Base-by-base conservation (phyloP, 1,140 invertebrate genomes). In the Temnothorax nylanderi region DNA sequence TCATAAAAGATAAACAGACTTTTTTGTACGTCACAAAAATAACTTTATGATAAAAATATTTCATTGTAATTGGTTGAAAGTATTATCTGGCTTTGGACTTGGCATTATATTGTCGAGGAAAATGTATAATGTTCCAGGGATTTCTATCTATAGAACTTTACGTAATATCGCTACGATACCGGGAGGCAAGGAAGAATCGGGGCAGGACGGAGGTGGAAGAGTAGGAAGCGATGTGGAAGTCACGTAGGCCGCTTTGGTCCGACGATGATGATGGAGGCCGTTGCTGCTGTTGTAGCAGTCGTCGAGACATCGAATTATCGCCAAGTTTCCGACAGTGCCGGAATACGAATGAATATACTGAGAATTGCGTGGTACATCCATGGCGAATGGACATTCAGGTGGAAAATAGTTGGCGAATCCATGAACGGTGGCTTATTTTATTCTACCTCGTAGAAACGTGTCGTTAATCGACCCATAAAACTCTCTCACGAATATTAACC, bases 251-350 rank as follows among this genome's bases (percentile, higher is more conserved):
- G 85, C 80, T 88, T 90, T 87, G 82, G 85, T 85, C 76, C 84
- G 87, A 89, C 74, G 85, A 90, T 85, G 89, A 91, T 64, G 90
- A 86, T 54, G 78, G 81, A 81, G 76, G 34, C 78, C 41, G 80
- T 75, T 84, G 67, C 64, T 60, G 75, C 76, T 89, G 89, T 76
- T 89, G 77, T 75, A 56, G 88, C 75, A 91, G 89, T 87, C 74
- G 90, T 77, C 87, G 89, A 91, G 87, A 87, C 89, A 87, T 91
- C 89, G 89, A 91, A 91, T 91, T 91, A 91, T 91, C 89, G 87
- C 89, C 32, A 91, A 91, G 87, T 91, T 91, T 76, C 85, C 89
- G 60, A 89, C 81, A 21, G 11, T 37, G 34, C 3, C 49, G 81
- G 90, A 91, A 91, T 90, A 91, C 87, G 75, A 89, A 91, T 90